Evolutionary conservation across 1,140 invertebrate genomes (phyloP), one percentile per base, ranked within the genome.

Genomic region (Muscidifurax raptorellus): DNA sequence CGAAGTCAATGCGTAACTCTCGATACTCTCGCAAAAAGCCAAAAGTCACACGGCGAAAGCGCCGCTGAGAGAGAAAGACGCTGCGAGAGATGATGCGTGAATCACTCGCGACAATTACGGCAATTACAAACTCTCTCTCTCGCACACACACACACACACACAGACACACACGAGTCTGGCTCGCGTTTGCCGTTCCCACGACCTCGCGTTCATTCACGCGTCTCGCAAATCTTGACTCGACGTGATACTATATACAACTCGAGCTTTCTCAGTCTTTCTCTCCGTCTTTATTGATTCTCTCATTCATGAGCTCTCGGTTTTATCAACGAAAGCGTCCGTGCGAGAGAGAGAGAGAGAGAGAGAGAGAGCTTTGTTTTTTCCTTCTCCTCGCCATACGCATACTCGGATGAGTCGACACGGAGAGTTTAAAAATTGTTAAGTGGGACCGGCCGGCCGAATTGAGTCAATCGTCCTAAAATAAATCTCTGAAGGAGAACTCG

Each of bases 91-190:
- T 92, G 90, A 93, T 92, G 92, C 93, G 91, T 93, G 92, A 93
- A 93, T 93, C 92, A 93, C 92, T 93, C 92, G 92, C 89, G 91
- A 93, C 91, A 93, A 93, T 93, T 93, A 92, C 90, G 87, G 87
- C 92, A 93, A 93, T 93, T 93, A 92, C 89, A 87, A 89, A 88
- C 67, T 80, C 79, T 44, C 79, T 69, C 78, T 36, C 78, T 40
- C 64, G n/a, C n/a, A 5, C 59, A 18, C 59, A 18, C 59, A 66
- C 27, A 69, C 52, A n/a, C 52, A 59, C 18, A 18, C 18, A 18
- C 18, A 59, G 18, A 18, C 44, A 47, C 9, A 2, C 44, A 18
- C 1, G 44, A 59, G 52, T 59, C 52, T 59, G 52, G 52, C 52
- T 59, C 84, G 47, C 76, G 22, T 36, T 59, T n/a, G 52, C 74